Evolutionary conservation across 2,113 vertebrate species (phyloP), one percentile per base, ranked within the genome.

Genomic region (Tyrannus savana): DNA sequence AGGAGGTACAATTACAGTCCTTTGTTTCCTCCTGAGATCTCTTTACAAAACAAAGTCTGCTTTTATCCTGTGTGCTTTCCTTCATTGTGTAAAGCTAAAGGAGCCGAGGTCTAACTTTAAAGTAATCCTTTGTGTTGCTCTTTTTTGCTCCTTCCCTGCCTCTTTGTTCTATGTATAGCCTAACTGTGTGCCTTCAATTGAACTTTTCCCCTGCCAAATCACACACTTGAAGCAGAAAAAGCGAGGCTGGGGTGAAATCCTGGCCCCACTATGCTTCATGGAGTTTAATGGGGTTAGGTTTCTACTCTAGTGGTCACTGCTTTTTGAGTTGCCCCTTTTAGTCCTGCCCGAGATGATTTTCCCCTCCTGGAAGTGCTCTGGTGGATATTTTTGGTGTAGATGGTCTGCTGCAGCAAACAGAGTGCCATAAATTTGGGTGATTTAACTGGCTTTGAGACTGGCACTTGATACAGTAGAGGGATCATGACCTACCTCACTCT

Each of bases 11-110:
- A 97, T 97, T 96, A 87, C 87, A 93, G 76, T 63, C 39, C 89
- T 97, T 98, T 98, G 95, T 97, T 97, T 97, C 94, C 86, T 85
- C 67, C 95, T 84, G 96, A 97, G 91, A 97, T 97, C 96, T 97
- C 95, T 95, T 97, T 94, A 97, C 87, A 96, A 93, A 96, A 96
- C 67, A 95, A 93, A 90, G 88, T 59, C 71, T 97, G 64, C 79
- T 97, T 90, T 97, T 95, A 91, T 97, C 68, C 82, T 91, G 94
- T 94, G 87, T 93, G 76, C 63, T 97, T 92, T 94, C 93, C 89
- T 93, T 87, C 97, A 87, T 95, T 97, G 92, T 97, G 56, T 95
- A 90, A 95, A 82, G 59, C 42, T 87, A 96, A 96, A 94, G 92
- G 55, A 95, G 53, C 27, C 64, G 83, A 96, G 23, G 37, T 79